phyloP scores from a whole-genome alignment of 2,797 vertebrate genomes.

The Pantherophis vulpinus region DNA sequence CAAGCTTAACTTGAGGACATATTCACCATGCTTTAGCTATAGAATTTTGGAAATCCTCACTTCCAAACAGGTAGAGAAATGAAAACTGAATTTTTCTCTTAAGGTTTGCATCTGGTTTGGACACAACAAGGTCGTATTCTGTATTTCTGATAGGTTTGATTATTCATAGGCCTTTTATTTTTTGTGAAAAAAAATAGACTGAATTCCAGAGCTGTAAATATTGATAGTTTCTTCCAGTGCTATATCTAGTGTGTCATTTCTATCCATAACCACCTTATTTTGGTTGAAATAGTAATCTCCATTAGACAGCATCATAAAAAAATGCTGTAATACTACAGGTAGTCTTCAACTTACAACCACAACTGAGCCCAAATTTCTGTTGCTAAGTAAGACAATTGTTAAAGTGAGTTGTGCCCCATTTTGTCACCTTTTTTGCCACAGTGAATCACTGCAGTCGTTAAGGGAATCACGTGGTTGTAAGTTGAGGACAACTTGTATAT shows the following conservation, averaged over 20 bases:
- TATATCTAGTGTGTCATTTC: background rate
- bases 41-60: background rate
- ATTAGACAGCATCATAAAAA: background rate
- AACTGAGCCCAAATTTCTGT: background rate
- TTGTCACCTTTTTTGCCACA: background rate
- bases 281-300: background rate
- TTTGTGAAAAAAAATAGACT: background rate
- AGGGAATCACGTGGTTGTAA: background rate
- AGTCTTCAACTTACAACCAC: background rate
- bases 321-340: background rate
- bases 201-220: background rate
- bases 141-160: background rate
- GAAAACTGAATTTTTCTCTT: background rate
- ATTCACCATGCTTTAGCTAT: background rate
- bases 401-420: background rate
- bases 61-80: background rate
- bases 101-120: background rate
- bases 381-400: background rate
- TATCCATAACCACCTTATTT: background rate
- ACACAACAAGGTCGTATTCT: background rate
- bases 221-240: background rate
- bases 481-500: background rate
- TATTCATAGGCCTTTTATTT: background rate
- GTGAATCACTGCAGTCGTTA: background rate
- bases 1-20: background rate